Conservation (phyloP, 2,113 vertebrate species). For the Pristiophorus japonicus region DNA sequence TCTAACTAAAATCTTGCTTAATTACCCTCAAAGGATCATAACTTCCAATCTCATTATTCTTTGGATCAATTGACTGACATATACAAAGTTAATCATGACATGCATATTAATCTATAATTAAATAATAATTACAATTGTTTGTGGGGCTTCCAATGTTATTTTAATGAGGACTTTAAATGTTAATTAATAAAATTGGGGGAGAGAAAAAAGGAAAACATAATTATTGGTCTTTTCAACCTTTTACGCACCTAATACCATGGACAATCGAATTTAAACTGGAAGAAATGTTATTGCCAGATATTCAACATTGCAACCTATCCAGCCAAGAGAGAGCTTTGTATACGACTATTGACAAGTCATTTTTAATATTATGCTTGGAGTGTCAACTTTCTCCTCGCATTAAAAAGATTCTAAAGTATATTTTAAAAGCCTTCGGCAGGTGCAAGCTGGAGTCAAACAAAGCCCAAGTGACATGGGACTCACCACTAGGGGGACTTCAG, state of each 20-base stretch:
- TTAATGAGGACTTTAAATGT: constrained; percentile 45
- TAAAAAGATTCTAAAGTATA: neutral
- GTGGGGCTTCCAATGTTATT: constrained; percentile 39
- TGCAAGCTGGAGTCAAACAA: neutral
- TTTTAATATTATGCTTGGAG: neutral
- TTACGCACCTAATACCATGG: neutral
- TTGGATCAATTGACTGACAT: constrained; percentile 44
- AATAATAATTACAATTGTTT: constrained; percentile 46
- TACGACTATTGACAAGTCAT: neutral
- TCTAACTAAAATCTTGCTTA: constrained; percentile 48
- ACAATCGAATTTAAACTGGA: neutral
- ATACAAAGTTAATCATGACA: constrained; percentile 43
- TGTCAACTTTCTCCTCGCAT: neutral
- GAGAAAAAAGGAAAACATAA: neutral
- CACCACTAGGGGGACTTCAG: neutral
- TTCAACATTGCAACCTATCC: neutral
- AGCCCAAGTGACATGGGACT: neutral
- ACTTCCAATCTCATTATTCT: constrained; percentile 44
- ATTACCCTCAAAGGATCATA: constrained; percentile 50
- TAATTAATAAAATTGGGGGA: constrained; percentile 39
- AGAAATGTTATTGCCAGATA: neutral
- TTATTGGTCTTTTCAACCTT: neutral
- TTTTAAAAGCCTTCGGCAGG: neutral
- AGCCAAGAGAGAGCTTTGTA: neutral
- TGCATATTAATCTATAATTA: constrained; percentile 46